A percentile compares a stretch with the other conserved stretches of the same genome.
phyloP scores from a whole-genome alignment of 1,140 invertebrate genomes.

The Leptopilina boulardi region DNA sequence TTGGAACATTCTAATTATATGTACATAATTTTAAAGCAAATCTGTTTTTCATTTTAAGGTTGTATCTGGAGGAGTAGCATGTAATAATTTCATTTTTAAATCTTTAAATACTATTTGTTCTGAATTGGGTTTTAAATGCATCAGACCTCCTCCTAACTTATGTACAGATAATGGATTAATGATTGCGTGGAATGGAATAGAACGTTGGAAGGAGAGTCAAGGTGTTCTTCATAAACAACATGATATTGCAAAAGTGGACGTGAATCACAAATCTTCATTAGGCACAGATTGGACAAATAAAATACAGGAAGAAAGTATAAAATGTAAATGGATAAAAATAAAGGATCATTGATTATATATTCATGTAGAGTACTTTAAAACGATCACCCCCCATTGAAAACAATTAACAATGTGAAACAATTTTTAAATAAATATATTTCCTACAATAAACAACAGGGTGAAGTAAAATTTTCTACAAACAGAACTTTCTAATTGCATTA shows the following conservation, averaged over 20 bases:
- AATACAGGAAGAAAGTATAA: conserved; percentile 77
- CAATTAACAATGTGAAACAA: too few species aligned
- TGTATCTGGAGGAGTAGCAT: conserved; percentile 96
- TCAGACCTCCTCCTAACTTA: conserved; percentile 87
- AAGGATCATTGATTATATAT: conserved; percentile 39
- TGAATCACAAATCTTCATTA: conserved; percentile 75
- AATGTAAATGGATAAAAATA: conserved; percentile 79
- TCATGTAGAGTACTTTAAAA: too few species aligned
- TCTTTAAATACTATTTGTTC: conserved; percentile 83
- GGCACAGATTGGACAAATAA: conserved; percentile 77
- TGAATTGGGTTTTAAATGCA: conserved; percentile 81
- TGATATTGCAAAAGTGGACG: conserved; percentile 74
- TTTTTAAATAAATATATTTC: too few species aligned
- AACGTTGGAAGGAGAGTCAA: conserved; percentile 78
- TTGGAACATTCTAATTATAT: background rate
- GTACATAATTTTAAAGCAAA: background rate
- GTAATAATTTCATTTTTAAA: conserved; percentile 89
- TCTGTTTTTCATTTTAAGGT: conserved; percentile 77
- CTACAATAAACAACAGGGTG: too few species aligned
- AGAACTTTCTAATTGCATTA: too few species aligned
- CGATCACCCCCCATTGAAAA: too few species aligned
- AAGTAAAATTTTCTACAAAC: too few species aligned
- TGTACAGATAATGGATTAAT: conserved; percentile 99
- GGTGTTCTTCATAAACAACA: conserved; percentile 74
- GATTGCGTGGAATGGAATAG: conserved; percentile 99